Evolutionary conservation across 1,140 invertebrate genomes (phyloP).

Genomic region (Drosophila sturtevanti): DNA sequence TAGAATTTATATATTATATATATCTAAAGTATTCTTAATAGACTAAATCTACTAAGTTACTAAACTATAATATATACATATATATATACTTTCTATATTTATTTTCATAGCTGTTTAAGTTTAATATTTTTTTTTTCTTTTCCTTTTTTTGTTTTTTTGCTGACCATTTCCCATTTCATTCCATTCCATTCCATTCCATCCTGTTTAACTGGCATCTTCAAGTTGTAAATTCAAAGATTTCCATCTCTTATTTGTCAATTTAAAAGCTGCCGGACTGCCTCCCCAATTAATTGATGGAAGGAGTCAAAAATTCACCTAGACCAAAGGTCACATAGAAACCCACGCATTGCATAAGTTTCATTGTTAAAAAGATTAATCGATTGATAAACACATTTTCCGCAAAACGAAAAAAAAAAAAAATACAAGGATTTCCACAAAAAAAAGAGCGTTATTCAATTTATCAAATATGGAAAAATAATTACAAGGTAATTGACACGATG

Average conservation of each 20-base stretch:
- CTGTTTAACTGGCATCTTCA: slow-evolving; percentile 8
- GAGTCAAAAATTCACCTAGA: neutral
- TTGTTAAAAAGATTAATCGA: slow-evolving; percentile 57
- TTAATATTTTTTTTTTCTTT: neutral
- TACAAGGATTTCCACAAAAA: neutral
- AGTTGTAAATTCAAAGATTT: slow-evolving; percentile 54
- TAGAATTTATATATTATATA: no score
- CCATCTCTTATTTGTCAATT: slow-evolving; percentile 73
- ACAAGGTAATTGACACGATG: slow-evolving; percentile 73
- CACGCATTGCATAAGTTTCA: slow-evolving; percentile 68
- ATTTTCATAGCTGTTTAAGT: neutral
- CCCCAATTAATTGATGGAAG: slow-evolving; percentile 4
- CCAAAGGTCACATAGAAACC: slow-evolving; percentile 63
- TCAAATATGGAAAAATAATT: slow-evolving; percentile 73
- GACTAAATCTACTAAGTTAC: no score
- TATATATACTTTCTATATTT: neutral
- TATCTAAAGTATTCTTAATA: no score
- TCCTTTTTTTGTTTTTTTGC: neutral
- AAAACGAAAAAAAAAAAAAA: slow-evolving; percentile 8
- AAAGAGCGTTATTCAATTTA: slow-evolving; percentile 71
- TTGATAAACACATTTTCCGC: slow-evolving; percentile 26
- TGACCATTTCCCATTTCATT: slow-evolving; percentile 3
- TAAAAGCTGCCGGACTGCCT: slow-evolving; percentile 42
- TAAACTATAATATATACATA: no score
- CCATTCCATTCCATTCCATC: no score